A percentile compares a stretch with the other conserved stretches of the same genome.
phyloP scores from a whole-genome alignment of 2,113 vertebrate genomes.

The Petaurus breviceps region DNA sequence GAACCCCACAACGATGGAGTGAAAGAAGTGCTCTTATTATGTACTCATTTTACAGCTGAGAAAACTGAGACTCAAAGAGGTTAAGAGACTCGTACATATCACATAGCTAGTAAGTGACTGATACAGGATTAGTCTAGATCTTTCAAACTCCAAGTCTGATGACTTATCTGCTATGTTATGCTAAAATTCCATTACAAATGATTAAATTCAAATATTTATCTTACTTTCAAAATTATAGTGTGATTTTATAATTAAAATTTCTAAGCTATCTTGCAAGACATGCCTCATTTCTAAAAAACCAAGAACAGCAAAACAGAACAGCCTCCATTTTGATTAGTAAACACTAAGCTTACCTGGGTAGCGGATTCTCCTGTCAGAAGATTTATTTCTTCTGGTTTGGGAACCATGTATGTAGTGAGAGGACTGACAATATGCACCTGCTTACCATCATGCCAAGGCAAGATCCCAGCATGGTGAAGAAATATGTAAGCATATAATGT shows the following conservation, averaged over 20 bases:
- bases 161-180: background rate
- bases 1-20: background rate
- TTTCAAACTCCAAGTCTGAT: background rate
- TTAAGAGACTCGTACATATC: background rate
- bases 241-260: background rate
- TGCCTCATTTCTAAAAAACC: background rate
- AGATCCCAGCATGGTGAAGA: conserved; percentile 92
- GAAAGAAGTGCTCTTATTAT: background rate
- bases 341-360: conserved; percentile 83
- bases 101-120: background rate
- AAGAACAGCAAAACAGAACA: background rate
- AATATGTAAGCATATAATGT: conserved; percentile 95
- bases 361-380: conserved; percentile 91
- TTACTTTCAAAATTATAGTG: background rate
- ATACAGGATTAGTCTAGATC: background rate
- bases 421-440: conserved; percentile 95
- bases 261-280: background rate
- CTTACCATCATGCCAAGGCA: conserved; percentile 93
- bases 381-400: conserved; percentile 94
- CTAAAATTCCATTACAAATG: background rate
- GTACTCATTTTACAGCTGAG: background rate
- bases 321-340: no score
- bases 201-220: background rate
- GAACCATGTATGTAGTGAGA: conserved; percentile 96
- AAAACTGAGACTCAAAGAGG: background rate